Percentiles rank a stretch among this genome's conserved stretches.
Evolutionary conservation across 2,888 invertebrate genomes (phyloP).

Genomic region (Prenolepis imparis): DNA sequence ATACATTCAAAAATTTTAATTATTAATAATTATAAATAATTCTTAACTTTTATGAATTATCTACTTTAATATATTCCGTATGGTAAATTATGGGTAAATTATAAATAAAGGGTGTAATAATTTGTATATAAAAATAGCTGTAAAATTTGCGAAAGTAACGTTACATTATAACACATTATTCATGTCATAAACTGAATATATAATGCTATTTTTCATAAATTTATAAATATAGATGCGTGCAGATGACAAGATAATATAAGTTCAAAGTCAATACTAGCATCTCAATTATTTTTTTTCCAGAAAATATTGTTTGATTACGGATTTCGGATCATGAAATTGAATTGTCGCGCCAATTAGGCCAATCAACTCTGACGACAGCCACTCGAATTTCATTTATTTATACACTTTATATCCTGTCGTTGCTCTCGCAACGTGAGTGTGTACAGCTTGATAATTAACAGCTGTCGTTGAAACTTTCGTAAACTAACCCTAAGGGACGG

Average conservation of each 20-base stretch:
- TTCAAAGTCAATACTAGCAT: not conserved
- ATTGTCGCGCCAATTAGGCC: not conserved
- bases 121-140: not conserved
- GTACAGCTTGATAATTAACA: slow-evolving; percentile 30
- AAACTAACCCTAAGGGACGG: not conserved
- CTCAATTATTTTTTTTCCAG: not conserved
- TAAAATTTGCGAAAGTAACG: not conserved
- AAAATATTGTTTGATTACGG: not conserved
- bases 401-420: slow-evolving; percentile 33
- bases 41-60: slow-evolving; percentile 8
- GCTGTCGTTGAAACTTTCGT: slow-evolving; percentile 21
- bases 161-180: not conserved
- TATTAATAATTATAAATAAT: slow-evolving; percentile 1
- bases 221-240: not conserved
- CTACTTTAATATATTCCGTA: not conserved
- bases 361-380: slow-evolving; percentile 57
- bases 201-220: slow-evolving; percentile 3
- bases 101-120: not conserved
- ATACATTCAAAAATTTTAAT: not conserved
- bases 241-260: not conserved
- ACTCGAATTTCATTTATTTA: slow-evolving; percentile 50
- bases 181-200: not conserved
- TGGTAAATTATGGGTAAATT: not conserved
- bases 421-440: slow-evolving; percentile 13
- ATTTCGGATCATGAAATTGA: slow-evolving; percentile 7